phyloP scores from a whole-genome alignment of 2,797 vertebrate species.

The Melanotaenia nigrans region DNA sequence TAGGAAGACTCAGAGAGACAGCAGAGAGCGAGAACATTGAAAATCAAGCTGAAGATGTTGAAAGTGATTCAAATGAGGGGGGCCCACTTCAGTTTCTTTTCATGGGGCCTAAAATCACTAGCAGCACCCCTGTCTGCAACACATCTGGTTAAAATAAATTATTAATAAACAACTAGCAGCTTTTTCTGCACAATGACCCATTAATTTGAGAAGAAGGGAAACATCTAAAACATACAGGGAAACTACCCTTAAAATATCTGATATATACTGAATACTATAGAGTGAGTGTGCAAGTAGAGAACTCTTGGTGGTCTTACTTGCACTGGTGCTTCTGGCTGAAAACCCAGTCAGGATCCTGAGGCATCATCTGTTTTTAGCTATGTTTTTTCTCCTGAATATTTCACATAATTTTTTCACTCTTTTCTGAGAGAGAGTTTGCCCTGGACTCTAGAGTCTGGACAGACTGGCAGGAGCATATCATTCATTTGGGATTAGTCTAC shows the following conservation, averaged over 20 bases:
- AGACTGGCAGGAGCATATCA: constrained; percentile 37
- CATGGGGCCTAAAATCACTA: too few relatives aligned
- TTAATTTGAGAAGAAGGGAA: background rate
- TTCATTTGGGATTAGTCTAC: constrained; percentile 48
- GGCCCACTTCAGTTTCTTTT: too few relatives aligned
- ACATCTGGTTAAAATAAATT: background rate
- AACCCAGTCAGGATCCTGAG: background rate
- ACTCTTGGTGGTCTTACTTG: background rate
- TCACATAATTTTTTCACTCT: background rate
- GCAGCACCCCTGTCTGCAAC: background rate
- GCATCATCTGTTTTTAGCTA: background rate
- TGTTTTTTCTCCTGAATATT: background rate
- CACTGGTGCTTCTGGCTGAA: background rate
- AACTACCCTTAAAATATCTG: background rate
- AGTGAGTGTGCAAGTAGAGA: background rate
- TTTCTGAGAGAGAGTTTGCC: background rate
- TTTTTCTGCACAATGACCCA: background rate
- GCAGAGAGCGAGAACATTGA: too few relatives aligned
- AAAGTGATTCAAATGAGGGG: too few relatives aligned
- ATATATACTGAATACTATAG: too few relatives aligned
- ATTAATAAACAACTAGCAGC: too few relatives aligned
- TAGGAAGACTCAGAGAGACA: too few relatives aligned
- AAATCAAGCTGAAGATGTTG: too few relatives aligned
- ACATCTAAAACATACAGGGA: background rate
- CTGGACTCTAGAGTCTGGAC: background rate